A percentile compares a stretch with the other conserved stretches of the same genome.
phyloP scores from a whole-genome alignment of 2,797 vertebrate species.

The Acomys russatus region DNA sequence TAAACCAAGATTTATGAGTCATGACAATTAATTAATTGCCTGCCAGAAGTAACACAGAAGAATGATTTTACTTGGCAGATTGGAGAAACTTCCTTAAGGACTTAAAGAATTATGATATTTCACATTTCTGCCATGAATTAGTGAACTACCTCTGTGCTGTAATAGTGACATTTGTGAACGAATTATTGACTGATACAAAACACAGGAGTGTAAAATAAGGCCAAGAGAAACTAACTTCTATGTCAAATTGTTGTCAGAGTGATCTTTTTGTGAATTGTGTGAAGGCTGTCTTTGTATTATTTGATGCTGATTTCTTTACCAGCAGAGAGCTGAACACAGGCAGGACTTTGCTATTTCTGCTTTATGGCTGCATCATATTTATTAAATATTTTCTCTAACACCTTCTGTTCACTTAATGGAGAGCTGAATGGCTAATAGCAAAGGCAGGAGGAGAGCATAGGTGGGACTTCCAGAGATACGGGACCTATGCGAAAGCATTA shows the following conservation, averaged over 20 bases:
- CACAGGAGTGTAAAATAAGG: not conserved
- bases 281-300: too few relatives aligned
- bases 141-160: not conserved
- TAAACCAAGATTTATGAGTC: not conserved
- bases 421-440: too few relatives aligned
- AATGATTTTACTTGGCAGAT: not conserved
- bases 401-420: too few relatives aligned
- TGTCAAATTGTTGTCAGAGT: not conserved
- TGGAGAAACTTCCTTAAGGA: not conserved
- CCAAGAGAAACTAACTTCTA: not conserved
- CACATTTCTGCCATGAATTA: not conserved
- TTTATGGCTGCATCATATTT: too few relatives aligned
- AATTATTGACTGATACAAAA: not conserved
- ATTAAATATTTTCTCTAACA: too few relatives aligned
- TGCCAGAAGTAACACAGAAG: not conserved
- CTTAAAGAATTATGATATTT: not conserved
- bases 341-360: too few relatives aligned
- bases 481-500: too few relatives aligned
- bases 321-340: too few relatives aligned
- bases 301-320: too few relatives aligned
- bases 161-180: not conserved
- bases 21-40: not conserved
- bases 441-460: too few relatives aligned
- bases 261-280: too few relatives aligned
- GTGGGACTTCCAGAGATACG: too few relatives aligned